phyloP scores from a whole-genome alignment of 2,113 vertebrate species.

The Tichodroma muraria region DNA sequence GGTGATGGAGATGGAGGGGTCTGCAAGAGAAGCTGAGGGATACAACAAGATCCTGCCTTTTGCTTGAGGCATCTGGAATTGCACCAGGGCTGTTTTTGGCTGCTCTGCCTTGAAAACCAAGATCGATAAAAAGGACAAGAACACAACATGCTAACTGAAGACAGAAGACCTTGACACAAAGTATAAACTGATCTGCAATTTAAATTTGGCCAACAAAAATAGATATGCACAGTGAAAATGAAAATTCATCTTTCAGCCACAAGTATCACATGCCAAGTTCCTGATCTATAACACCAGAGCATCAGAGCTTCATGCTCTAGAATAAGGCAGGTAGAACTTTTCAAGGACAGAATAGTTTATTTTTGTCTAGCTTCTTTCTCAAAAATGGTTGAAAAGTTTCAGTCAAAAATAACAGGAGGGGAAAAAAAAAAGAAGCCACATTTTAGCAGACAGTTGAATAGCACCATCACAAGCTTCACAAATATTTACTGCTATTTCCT shows the following conservation, averaged over 20 bases:
- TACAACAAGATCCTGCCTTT: neutral
- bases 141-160: neutral
- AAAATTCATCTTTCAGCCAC: neutral
- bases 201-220: constrained; percentile 1
- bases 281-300: neutral
- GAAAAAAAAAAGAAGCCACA: neutral
- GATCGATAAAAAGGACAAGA: neutral
- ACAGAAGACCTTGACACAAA: neutral
- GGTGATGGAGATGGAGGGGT: neutral
- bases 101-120: neutral
- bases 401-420: neutral
- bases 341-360: constrained; percentile 11
- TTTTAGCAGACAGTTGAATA: neutral
- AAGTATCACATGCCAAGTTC: neutral
- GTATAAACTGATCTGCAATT: neutral
- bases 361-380: neutral
- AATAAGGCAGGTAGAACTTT: neutral
- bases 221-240: neutral
- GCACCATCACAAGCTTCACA: neutral
- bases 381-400: neutral
- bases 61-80: neutral
- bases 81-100: neutral
- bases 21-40: neutral
- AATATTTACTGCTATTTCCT: neutral
- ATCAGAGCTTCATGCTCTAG: neutral